phyloP scores from a whole-genome alignment of 2,888 invertebrate genomes.

The Acheta domesticus region DNA sequence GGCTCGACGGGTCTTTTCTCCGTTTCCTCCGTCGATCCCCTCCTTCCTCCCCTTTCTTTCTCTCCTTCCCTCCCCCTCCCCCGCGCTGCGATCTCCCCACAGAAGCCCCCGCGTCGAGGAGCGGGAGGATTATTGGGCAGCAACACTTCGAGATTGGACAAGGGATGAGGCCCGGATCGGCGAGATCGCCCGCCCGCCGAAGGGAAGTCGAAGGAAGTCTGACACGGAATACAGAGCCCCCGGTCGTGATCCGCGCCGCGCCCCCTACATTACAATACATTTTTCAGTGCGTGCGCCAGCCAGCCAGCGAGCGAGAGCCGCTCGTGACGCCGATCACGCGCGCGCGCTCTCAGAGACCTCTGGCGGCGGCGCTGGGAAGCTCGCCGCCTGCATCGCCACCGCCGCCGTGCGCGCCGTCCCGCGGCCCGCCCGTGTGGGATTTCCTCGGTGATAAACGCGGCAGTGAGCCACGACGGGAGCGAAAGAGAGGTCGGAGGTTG shows the following conservation, averaged over 20 bases:
- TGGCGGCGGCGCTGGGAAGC: background rate
- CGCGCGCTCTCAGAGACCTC: background rate
- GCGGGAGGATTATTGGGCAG: background rate
- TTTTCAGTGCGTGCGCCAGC: background rate
- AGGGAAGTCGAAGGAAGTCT: no score
- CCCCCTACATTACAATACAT: background rate
- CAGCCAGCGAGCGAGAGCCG: background rate
- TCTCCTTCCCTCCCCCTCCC: background rate
- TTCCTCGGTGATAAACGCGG: no score
- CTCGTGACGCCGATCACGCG: background rate
- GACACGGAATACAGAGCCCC: no score
- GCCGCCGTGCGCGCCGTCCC: no score
- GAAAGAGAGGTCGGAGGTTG: no score
- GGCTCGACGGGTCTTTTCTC: no score
- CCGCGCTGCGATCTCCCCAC: background rate
- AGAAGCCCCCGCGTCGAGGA: background rate
- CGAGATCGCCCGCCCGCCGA: no score
- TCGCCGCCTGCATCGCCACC: background rate
- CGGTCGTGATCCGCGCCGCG: background rate
- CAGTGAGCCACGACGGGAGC: no score
- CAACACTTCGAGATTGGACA: slow-evolving; percentile 8
- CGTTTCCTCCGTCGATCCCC: background rate
- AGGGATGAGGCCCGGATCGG: background rate
- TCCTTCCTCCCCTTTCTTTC: background rate
- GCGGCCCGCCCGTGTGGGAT: no score